These are phyloP conservation scores for Dynastes hyllus DNA, from an alignment of 2,888 invertebrate genomes.

Conservation along the genomic window DNA sequence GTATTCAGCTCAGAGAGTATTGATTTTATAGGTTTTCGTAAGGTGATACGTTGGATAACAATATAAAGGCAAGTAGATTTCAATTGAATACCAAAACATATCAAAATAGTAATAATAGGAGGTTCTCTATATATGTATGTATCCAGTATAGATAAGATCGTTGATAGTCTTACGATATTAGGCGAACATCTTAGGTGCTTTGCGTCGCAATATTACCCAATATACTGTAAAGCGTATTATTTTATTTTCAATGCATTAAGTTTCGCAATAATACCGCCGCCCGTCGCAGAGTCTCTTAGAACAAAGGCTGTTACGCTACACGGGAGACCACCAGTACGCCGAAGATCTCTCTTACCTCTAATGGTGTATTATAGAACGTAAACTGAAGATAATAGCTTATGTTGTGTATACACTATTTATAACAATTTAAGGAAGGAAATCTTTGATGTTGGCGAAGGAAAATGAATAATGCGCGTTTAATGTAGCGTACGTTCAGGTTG, in stretches of 20 bases:
- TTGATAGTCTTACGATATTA: not conserved
- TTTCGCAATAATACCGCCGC: slow-evolving; percentile 2
- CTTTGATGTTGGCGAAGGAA: slow-evolving; percentile 17
- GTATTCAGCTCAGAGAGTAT: no score
- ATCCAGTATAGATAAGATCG: not conserved
- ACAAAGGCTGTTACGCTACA: slow-evolving; percentile 19
- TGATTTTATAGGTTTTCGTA: no score
- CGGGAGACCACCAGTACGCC: not conserved
- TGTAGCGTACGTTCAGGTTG: not conserved
- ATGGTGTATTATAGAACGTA: slow-evolving; percentile 23
- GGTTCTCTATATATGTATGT: not conserved
- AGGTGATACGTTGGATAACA: no score
- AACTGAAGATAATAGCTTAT: slow-evolving; percentile 29
- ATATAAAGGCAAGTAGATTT: not conserved
- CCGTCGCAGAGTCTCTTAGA: not conserved
- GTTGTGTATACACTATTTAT: slow-evolving; percentile 34
- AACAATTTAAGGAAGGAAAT: slow-evolving; percentile 29
- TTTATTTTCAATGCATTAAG: slow-evolving; percentile 39
- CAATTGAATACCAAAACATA: not conserved
- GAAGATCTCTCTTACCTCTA: slow-evolving; percentile 14
- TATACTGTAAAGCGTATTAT: slow-evolving; percentile 2
- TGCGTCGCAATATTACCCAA: not conserved
- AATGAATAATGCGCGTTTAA: slow-evolving; percentile 6
- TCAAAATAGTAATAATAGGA: not conserved
- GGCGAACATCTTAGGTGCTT: not conserved